Evolutionary conservation across 2,888 invertebrate species (phyloP), one percentile per base, ranked within the genome.

Genomic region (Lomographa bimaculata): DNA sequence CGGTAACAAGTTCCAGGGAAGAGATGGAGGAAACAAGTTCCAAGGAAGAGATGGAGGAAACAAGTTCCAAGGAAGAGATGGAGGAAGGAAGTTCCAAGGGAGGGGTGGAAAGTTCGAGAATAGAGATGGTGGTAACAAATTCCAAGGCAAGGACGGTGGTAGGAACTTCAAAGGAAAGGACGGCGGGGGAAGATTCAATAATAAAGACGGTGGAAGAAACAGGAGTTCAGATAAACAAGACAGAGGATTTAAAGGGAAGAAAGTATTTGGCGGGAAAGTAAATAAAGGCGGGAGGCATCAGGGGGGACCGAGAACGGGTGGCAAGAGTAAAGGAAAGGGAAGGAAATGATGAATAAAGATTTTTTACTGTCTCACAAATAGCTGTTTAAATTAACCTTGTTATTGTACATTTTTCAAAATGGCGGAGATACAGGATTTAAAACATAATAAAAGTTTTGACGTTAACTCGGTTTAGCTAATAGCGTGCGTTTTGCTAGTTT

Each of bases 221-320:
- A 29, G 41, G 10, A 41, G 35, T 41, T 53, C 36, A 20, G 44
- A 38, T 16, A 11, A 12, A 11, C 30, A 43, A 28, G 38, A 44
- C 6, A 34, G 20, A 26, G 38, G 43, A 7, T 41, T 35, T 19
- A 81, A 78, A 52, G 56, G 66, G 1, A 79, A 75, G 40, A 83
- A 83, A 60, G 83, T 82, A 0, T 79, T 82, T 44, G 84, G 84
- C 1, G 79, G 84, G 0, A 85, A 84, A 60, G 44, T 83, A n/a
- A 83, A 80, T 37, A 76, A 77, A 55, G 54, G 50, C 17, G 70
- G 71, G 0, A 72, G 71, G 54, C 54, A 53, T 8, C 57, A 53
- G 27, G 59, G 57, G 4, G 44, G 32, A 2, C 34, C 40, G 12
- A 50, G 35, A 33, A 57, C 39, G 52, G 60, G 18, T 12, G 48